phyloP scores from a whole-genome alignment of 2,888 invertebrate genomes.

The Barypeithes pellucidus region DNA sequence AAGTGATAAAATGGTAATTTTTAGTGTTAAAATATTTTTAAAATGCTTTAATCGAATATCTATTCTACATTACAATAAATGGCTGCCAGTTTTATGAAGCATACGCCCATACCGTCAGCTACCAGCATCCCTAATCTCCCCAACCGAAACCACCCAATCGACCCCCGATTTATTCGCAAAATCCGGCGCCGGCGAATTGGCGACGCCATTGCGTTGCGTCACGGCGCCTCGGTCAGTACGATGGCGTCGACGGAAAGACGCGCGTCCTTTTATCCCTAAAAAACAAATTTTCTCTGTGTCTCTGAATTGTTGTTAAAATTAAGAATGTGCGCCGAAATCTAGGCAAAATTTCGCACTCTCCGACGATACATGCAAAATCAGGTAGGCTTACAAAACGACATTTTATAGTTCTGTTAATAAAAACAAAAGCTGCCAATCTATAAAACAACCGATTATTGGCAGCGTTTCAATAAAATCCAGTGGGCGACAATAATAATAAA shows the following conservation, averaged over 20 bases:
- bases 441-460: background rate
- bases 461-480: background rate
- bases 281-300: slow-evolving; percentile 30
- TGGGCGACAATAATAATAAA: background rate
- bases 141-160: slow-evolving; percentile 19
- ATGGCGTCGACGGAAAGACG: slow-evolving; percentile 50
- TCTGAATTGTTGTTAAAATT: slow-evolving; percentile 28
- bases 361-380: slow-evolving; percentile 57
- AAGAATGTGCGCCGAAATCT: slow-evolving; percentile 29
- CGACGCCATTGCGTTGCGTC: slow-evolving; percentile 63
- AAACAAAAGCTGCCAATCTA: background rate
- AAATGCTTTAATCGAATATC: background rate
- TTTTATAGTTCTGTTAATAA: slow-evolving; percentile 1
- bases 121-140: slow-evolving; percentile 11
- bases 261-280: slow-evolving; percentile 33
- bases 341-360: slow-evolving; percentile 57
- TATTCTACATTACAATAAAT: background rate
- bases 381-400: slow-evolving; percentile 49
- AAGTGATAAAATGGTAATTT: background rate
- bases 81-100: background rate
- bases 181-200: slow-evolving; percentile 50
- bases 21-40: background rate
- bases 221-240: slow-evolving; percentile 57
- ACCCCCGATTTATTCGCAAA: slow-evolving; percentile 41
- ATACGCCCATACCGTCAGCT: slow-evolving; percentile 8